Conservation (phyloP, 2,797 vertebrate genomes). For the Caiman crocodilus region DNA sequence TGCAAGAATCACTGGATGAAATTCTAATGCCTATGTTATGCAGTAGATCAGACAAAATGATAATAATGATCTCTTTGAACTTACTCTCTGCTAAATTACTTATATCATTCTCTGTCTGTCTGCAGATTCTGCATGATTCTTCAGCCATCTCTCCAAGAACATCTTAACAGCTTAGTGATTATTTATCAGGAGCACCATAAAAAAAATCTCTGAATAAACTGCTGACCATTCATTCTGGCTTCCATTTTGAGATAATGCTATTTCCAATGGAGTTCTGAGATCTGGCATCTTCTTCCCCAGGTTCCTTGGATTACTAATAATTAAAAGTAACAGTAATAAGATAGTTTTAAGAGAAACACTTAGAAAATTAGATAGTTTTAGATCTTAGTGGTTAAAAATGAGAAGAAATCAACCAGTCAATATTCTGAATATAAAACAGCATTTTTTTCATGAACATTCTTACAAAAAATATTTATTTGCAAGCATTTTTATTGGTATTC, state of each 20-base stretch:
- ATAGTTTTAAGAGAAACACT: background rate
- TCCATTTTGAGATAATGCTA: background rate
- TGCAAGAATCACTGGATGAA: too few species aligned
- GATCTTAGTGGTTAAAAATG: background rate
- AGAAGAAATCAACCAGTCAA: background rate
- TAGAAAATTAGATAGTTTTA: background rate
- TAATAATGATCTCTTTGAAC: background rate
- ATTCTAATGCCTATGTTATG: too few species aligned
- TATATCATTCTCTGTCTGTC: slow-evolving; percentile 8
- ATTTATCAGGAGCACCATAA: background rate
- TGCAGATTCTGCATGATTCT: background rate
- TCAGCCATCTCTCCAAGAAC: accelerated
- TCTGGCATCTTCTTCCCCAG: background rate
- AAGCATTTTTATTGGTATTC: background rate
- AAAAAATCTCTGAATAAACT: background rate
- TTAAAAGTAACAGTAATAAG: background rate
- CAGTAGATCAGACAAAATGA: too few species aligned
- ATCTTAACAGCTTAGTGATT: accelerated
- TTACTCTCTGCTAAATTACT: background rate
- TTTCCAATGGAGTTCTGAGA: background rate
- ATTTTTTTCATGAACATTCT: background rate
- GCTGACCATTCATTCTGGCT: background rate
- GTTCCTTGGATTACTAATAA: background rate
- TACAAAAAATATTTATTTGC: too few species aligned
- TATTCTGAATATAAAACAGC: background rate